A percentile compares a stretch with the other conserved stretches of the same genome.
Conservation (phyloP, 2,888 invertebrate genomes). For the Cheilosia vulpina region DNA sequence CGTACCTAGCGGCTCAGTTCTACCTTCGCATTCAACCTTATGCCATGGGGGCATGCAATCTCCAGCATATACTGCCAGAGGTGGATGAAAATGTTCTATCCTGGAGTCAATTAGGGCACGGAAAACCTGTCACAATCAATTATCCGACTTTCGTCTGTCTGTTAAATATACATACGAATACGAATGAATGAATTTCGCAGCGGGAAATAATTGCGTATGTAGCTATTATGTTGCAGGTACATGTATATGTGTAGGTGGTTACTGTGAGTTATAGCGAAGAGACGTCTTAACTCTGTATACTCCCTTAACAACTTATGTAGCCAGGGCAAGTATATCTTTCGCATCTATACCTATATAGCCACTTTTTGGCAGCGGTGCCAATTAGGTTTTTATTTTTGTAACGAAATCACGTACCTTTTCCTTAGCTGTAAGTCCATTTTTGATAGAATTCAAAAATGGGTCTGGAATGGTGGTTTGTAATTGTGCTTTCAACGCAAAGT, state of each 20-base stretch:
- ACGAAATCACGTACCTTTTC: too few relatives aligned
- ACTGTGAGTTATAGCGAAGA: too few relatives aligned
- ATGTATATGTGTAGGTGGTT: background rate
- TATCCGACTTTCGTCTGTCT: constrained; percentile 42
- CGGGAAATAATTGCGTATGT: constrained; percentile 17
- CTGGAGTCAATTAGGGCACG: constrained; percentile 55
- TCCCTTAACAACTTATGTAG: too few relatives aligned
- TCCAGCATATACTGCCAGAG: background rate
- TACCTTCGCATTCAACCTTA: background rate
- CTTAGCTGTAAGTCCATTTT: too few relatives aligned
- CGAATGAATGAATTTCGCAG: constrained; percentile 10
- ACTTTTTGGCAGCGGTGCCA: too few relatives aligned
- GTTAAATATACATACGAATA: background rate
- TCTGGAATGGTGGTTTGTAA: too few relatives aligned
- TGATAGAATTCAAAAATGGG: too few relatives aligned
- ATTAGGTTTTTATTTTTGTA: too few relatives aligned
- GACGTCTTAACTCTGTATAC: too few relatives aligned
- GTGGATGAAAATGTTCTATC: constrained; percentile 14
- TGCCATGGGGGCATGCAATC: background rate
- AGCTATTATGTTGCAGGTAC: background rate
- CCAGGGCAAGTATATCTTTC: too few relatives aligned
- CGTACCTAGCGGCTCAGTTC: constrained; percentile 11
- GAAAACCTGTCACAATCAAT: constrained; percentile 65
- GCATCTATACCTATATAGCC: too few relatives aligned
- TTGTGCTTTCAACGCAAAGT: too few relatives aligned